Base-by-base conservation (phyloP, 2,888 invertebrate genomes). In the Deilephila elpenor region DNA sequence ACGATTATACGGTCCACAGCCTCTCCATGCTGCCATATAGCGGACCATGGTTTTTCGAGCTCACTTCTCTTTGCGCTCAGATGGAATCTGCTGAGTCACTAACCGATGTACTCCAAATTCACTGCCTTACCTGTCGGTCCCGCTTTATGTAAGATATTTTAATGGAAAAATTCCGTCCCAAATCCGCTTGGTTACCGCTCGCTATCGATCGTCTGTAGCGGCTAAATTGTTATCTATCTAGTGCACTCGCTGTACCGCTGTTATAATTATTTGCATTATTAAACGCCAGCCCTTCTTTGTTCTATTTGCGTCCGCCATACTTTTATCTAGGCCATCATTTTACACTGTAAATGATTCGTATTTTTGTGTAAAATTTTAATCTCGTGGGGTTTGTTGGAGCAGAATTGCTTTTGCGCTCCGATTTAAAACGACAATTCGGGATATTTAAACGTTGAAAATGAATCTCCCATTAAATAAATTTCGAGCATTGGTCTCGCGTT, bases 231-330 rank as follows among this genome's bases (percentile, higher is more conserved):
- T 25, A 8, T n/a, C 29, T 29, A 14, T 25, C 60, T 60, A 60
- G 17, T 14, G 60, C 29, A 60, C 29, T 56, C 56, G 56, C n/a
- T 32, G 32, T 60, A 29, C 60, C 60, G 29, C 29, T 60, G 60
- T 17, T 32, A 29, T 60, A 60, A 60, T 29, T 29, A 25, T 60
- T 60, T 60, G 29, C 60, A 60, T 60, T 60, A 60, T 71, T 56
- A 59, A 32, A 32, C 29, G 25, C 14, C 51, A 32, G 29, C 71
- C 60, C 25, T 60, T 17, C 25, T 25, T 60, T 60, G 60, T 60
- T 29, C 56, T n/a, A 56, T 60, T 60, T 60, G 29, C 60, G 60
- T 20, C 11, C 25, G n/a, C 25, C 59, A 59, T 59, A 59, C 25
- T 59, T 59, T 59, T 59, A 59, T 59, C 59, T 59, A 59, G 59